Evolutionary conservation across 2,797 vertebrate genomes (phyloP).

Genomic region (Sarcophilus harrisii): DNA sequence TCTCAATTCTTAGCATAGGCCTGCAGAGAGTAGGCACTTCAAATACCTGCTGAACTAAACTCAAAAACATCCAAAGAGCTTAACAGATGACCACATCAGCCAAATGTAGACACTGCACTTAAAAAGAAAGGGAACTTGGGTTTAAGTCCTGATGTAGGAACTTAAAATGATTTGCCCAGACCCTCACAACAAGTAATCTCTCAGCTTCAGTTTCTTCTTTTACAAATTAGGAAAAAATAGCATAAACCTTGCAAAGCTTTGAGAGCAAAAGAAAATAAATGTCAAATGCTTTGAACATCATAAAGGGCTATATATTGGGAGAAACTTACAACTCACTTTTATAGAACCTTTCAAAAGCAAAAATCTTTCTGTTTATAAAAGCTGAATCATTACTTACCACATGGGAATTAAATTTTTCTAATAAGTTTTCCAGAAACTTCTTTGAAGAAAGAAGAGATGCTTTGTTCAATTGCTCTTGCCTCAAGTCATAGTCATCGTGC

Average conservation of each 20-base stretch:
- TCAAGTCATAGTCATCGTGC: slow-evolving; percentile 99
- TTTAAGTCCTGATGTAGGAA: background rate
- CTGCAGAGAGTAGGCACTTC: background rate
- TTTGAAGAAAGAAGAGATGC: slow-evolving; percentile 98
- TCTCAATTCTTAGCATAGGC: background rate
- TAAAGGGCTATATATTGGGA: background rate
- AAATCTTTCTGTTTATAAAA: slow-evolving; percentile 39
- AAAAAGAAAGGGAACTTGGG: background rate
- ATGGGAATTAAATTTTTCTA: slow-evolving; percentile 98
- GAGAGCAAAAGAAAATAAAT: background rate
- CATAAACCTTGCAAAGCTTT: background rate
- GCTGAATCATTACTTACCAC: slow-evolving; percentile 89
- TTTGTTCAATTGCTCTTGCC: slow-evolving; percentile 99
- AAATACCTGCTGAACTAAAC: background rate
- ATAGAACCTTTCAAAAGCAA: background rate
- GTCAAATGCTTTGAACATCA: background rate
- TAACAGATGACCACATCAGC: background rate
- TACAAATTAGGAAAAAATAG: background rate
- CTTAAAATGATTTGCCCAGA: background rate
- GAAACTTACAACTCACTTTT: background rate
- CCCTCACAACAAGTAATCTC: background rate
- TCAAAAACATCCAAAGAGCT: background rate
- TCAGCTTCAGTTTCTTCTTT: background rate
- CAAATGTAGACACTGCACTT: background rate
- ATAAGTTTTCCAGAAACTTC: slow-evolving; percentile 99